Conservation (phyloP, 2,888 invertebrate genomes). For the Acheta domesticus region DNA sequence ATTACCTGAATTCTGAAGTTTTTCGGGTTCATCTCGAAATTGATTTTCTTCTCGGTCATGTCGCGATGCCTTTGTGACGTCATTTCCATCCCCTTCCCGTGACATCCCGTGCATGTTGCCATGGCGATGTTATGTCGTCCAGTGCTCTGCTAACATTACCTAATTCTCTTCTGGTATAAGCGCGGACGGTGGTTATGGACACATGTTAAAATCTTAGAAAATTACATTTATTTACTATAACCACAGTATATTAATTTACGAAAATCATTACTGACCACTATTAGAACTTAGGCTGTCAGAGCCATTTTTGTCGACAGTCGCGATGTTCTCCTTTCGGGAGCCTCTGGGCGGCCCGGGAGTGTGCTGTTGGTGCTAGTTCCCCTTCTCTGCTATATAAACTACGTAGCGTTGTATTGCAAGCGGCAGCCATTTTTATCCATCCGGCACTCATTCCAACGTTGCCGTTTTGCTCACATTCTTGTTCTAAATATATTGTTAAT, state of each 20-base stretch:
- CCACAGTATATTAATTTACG: no score
- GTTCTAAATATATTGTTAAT: no score
- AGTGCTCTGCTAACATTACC: no score
- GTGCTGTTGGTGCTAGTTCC: background rate
- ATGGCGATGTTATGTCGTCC: background rate
- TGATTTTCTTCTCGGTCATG: background rate
- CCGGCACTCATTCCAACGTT: constrained; percentile 23
- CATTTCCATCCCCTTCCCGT: background rate
- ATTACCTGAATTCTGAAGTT: no score
- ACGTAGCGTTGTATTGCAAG: constrained; percentile 30
- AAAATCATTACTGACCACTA: no score
- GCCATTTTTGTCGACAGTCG: no score
- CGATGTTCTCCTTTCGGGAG: constrained; percentile 30
- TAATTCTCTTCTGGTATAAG: no score
- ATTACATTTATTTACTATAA: no score
- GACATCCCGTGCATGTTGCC: background rate
- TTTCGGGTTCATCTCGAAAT: background rate
- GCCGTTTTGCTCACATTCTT: background rate
- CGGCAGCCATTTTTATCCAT: constrained; percentile 31
- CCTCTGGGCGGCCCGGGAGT: constrained; percentile 28
- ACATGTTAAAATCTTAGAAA: no score
- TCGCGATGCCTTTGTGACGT: background rate
- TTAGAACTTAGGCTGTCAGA: no score
- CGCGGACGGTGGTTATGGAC: no score
- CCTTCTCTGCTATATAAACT: background rate